Percentiles rank a stretch among this genome's conserved stretches.
These are phyloP conservation scores for Lamprologus sp. DNA, from an alignment of 2,113 vertebrate species.

Conservation along the genomic window DNA sequence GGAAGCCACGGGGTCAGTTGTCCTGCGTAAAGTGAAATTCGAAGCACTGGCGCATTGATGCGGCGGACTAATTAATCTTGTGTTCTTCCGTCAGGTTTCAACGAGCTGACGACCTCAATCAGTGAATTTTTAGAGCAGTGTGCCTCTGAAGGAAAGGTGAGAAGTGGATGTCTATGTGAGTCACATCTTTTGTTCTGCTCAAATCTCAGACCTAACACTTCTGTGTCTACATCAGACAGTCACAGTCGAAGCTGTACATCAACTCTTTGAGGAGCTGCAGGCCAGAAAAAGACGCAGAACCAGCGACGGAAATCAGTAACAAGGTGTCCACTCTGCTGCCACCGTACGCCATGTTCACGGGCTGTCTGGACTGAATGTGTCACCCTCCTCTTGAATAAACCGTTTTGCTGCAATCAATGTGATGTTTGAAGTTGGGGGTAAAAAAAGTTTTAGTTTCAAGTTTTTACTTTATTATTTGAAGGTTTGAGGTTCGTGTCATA, in stretches of 20 bases:
- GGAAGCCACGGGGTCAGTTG: neutral
- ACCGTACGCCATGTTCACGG: neutral
- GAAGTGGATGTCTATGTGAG: neutral
- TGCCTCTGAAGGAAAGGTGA: conserved; percentile 89
- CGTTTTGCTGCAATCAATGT: neutral
- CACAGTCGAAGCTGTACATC: conserved; percentile 83
- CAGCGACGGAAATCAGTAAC: conserved; percentile 35
- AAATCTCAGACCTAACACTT: neutral
- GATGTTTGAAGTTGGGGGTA: neutral
- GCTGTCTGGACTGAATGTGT: neutral
- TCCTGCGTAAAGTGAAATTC: neutral
- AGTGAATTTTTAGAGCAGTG: conserved; percentile 83
- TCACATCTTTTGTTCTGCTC: neutral
- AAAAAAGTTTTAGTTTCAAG: neutral
- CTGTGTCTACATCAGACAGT: conserved; percentile 72
- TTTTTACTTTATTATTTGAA: neutral
- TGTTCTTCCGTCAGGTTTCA: conserved; percentile 75
- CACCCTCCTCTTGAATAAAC: neutral
- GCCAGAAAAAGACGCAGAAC: conserved; percentile 77
- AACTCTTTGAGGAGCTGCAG: conserved; percentile 87
- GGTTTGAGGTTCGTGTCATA: neutral
- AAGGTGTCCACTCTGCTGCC: neutral
- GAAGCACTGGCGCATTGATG: neutral
- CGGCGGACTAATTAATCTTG: neutral
- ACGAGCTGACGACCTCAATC: conserved; percentile 84